A percentile compares a stretch with the other conserved stretches of the same genome.
Evolutionary conservation across 2,797 vertebrate genomes (phyloP).

Genomic region (Heliangelus exortis): DNA sequence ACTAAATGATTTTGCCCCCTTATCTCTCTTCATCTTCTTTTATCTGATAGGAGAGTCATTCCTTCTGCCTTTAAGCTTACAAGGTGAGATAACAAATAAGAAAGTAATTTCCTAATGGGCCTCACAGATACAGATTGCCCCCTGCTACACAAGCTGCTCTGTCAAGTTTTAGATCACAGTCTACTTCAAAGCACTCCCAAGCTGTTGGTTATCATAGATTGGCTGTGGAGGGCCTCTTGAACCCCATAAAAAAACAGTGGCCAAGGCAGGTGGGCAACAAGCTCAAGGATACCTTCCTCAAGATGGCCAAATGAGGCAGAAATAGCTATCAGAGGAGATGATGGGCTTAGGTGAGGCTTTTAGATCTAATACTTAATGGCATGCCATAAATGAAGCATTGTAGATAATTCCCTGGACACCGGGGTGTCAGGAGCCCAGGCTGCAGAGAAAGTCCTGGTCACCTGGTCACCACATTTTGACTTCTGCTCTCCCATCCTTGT

Average conservation of each 20-base stretch:
- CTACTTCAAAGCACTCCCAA: neutral
- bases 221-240: neutral
- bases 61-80: neutral
- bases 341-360: neutral
- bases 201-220: neutral
- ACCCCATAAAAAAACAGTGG: neutral
- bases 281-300: neutral
- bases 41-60: neutral
- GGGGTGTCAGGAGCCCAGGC: neutral
- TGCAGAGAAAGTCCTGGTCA: neutral
- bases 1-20: neutral
- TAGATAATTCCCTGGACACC: neutral
- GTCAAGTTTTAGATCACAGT: neutral
- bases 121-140: accelerated
- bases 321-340: neutral
- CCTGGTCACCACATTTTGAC: neutral
- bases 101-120: conserved; percentile 23
- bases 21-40: neutral
- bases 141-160: neutral
- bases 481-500: neutral
- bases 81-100: neutral
- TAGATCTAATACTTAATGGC: accelerated
- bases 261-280: neutral
- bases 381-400: neutral
- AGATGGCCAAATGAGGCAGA: neutral